phyloP scores from a whole-genome alignment of 2,888 invertebrate genomes.

The Hydrotaea cyrtoneurina region DNA sequence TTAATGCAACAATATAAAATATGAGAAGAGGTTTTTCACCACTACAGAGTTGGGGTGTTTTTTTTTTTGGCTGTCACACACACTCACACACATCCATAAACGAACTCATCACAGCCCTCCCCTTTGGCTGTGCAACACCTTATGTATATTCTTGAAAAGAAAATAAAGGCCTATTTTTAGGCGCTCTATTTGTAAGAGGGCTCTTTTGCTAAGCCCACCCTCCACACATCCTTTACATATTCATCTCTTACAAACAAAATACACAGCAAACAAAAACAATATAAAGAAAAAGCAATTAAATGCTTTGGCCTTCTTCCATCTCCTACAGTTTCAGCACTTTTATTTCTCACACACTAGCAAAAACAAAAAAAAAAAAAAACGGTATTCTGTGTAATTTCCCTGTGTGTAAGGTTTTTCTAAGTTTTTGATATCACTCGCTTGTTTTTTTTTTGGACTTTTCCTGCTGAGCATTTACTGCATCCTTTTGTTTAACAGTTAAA shows the following conservation, averaged over 20 bases:
- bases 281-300: conserved; percentile 68
- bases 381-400: conserved; percentile 14
- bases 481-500: conserved; percentile 62
- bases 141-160: conserved; percentile 30
- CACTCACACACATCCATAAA: conserved; percentile 5
- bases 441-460: not conserved
- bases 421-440: not conserved
- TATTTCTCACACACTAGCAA: conserved; percentile 61
- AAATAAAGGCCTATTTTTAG: conserved; percentile 63
- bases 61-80: not conserved
- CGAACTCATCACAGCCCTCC: conserved; percentile 11
- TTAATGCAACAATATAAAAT: not conserved
- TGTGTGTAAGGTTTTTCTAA: conserved; percentile 10
- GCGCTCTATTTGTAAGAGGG: conserved; percentile 18
- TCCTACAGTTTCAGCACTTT: conserved; percentile 42
- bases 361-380: not conserved
- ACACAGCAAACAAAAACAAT: too few species aligned
- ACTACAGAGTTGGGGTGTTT: not conserved
- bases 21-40: not conserved
- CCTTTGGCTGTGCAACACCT: conserved; percentile 18
- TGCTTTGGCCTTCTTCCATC: conserved; percentile 52
- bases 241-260: conserved; percentile 41
- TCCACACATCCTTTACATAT: not conserved
- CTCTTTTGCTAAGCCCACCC: too few species aligned
- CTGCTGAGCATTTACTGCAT: conserved; percentile 35